phyloP scores from a whole-genome alignment of 1,140 invertebrate species.

The Heliothis virescens region DNA sequence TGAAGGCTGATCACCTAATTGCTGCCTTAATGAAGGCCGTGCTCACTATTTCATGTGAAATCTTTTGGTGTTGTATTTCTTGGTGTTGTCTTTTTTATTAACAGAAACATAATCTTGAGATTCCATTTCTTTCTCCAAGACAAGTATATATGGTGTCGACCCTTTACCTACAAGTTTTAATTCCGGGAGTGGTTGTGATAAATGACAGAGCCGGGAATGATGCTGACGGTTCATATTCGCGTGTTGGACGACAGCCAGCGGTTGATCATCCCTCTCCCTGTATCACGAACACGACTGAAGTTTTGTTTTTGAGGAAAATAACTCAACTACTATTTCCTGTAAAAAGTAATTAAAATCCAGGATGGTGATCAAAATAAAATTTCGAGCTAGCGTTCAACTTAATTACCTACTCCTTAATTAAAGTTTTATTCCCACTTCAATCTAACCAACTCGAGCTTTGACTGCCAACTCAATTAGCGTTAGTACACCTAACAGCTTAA shows the following conservation, averaged over 20 bases:
- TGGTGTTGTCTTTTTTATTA: too few species aligned
- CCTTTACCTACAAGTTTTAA: constrained; percentile 27
- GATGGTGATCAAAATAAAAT: too few species aligned
- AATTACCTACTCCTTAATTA: too few species aligned
- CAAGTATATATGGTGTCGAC: constrained; percentile 9
- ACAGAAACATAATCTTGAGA: too few species aligned
- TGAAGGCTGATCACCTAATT: too few species aligned
- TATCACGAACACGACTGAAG: neutral
- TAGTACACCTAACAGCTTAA: constrained; percentile 1
- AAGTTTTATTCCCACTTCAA: constrained; percentile 5
- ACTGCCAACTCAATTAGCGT: constrained; percentile 22
- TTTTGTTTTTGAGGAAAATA: constrained; percentile 12
- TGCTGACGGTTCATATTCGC: constrained; percentile 20
- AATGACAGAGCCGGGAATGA: constrained; percentile 26
- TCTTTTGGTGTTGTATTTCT: too few species aligned
- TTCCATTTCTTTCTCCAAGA: neutral
- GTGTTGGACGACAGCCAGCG: constrained; percentile 22
- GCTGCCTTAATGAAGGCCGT: too few species aligned
- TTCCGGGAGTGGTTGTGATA: constrained; percentile 39
- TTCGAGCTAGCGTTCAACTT: too few species aligned
- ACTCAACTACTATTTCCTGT: neutral
- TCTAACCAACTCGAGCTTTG: constrained; percentile 1
- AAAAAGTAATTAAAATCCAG: too few species aligned
- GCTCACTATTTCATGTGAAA: neutral
- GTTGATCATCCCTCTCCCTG: constrained; percentile 7